Base-by-base conservation (phyloP, 2,888 invertebrate species). In the Orthonychiurus folsomi region DNA sequence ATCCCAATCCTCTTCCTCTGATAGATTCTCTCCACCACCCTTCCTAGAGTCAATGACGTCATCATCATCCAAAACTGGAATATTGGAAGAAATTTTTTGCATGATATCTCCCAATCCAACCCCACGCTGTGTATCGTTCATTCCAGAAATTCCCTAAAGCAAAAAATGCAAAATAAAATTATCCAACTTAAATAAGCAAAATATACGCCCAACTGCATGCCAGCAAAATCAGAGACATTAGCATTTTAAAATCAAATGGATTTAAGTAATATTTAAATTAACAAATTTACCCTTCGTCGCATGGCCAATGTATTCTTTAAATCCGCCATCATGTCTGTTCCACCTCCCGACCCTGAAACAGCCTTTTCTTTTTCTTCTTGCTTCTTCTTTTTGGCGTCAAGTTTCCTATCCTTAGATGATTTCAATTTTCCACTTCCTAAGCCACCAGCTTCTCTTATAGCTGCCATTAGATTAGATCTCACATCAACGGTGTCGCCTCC, bases 361-460 rank as follows among this genome's bases (percentile, higher is more conserved):
- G 61, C 59, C 20, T 65, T 67, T 48, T 66, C 67, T 47, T 69
- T 69, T 23, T 71, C 69, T 26, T 70, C 69, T 52, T 68, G 68
- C 48, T 71, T 71, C 59, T 70, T 70, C 61, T 66, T 69, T 54
- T 68, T 68, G 2, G 69, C 68, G 63, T 70, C 69, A 48, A 67
- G 67, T 56, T 71, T 70, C 37, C 66, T 58, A 21, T 70, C 71
- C 48, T 70, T 68, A 2, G 68, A 70, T 1, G 72, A 71, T 28
- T 65, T 65, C 2, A 72, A 59, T n/a, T 60, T 61, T 0, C 66
- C 66, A 2, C 64, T 61, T 1, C 62, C 64, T 47, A 57, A 59
- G 1, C 73, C 73, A 20, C 73, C 73, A 57, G 73, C 73, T 25
- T 67, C 72, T 23, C 73, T 55, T 23, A 73, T 73, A 2, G 73